Conservation (phyloP, 2,797 vertebrate species). For the Yasuhikotakia modesta region DNA sequence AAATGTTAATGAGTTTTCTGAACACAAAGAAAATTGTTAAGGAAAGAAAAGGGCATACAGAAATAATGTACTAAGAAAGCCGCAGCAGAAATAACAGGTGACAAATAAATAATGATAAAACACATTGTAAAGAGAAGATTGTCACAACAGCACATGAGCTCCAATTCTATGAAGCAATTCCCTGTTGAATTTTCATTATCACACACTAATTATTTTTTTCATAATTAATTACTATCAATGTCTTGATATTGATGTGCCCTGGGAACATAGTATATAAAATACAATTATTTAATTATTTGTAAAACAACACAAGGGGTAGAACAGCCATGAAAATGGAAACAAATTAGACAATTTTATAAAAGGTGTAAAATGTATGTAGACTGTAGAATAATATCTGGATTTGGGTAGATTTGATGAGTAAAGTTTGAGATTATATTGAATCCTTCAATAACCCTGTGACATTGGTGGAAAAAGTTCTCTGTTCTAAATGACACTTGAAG, state of each 20-base stretch:
- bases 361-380: too few relatives aligned
- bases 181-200: not conserved
- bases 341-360: too few relatives aligned
- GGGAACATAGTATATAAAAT: not conserved
- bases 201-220: constrained; percentile 16
- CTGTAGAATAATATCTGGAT: too few relatives aligned
- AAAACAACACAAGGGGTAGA: too few relatives aligned
- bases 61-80: constrained; percentile 14
- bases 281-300: not conserved
- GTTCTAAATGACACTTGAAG: too few relatives aligned
- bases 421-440: too few relatives aligned
- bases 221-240: constrained; percentile 31
- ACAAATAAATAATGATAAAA: not conserved
- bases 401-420: too few relatives aligned
- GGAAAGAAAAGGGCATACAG: constrained; percentile 26
- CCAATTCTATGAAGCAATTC: not conserved
- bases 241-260: not conserved
- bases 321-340: too few relatives aligned
- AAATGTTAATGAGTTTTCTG: constrained; percentile 18
- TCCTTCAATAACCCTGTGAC: too few relatives aligned
- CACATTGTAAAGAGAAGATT: constrained; percentile 34
- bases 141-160: constrained; percentile 17
- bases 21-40: constrained; percentile 18
- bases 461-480: too few relatives aligned
- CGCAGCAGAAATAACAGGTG: constrained; percentile 5